Evolutionary conservation across 1,140 invertebrate genomes (phyloP), one percentile per base, ranked within the genome.

Genomic region (Sipha flava): DNA sequence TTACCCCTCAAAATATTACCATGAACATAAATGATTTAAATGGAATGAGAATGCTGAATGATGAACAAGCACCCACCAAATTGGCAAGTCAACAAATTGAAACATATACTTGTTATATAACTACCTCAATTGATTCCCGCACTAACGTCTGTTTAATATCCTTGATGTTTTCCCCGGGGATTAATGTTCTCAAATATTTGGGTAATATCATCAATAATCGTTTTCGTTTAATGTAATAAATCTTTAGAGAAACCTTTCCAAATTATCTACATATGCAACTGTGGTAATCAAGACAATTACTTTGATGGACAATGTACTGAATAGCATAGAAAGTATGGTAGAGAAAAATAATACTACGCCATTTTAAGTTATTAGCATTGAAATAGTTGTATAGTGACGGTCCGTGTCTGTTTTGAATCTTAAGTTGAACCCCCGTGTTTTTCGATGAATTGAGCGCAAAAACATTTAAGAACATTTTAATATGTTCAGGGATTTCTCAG

Each of bases 151-250:
- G 59, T 62, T n/a, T 66, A 75, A 75, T 75, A 54, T 37, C 49
- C 31, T 10, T 23, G 12, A 54, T 75, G 49, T 37, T 54, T n/a
- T 54, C n/a, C 47, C 72, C 1, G 16, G 47, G 72, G 72, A 75
- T 49, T 75, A 75, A 75, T 52, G n/a, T 34, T 47, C 47, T 37
- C 72, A 75, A 75, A 54, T 75, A 75, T 75, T 52, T 54, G 47
- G 72, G 49, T 75, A 75, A 54, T 75, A 75, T 75, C 72, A 49
- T 75, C 72, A 52, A 54, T 75, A 54, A 75, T 54, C 49, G 72
- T 52, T 54, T 75, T 21, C n/a, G 16, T 31, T 72, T 75, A 75
- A 75, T 75, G 49, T 14, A 12, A 75, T 75, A 75, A 75, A 75
- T 75, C 72, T 75, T 37, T 31, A 12, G 49, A 3, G 18, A 40